phyloP scores from a whole-genome alignment of 1,140 invertebrate genomes.

The Listronotus oregonensis region DNA sequence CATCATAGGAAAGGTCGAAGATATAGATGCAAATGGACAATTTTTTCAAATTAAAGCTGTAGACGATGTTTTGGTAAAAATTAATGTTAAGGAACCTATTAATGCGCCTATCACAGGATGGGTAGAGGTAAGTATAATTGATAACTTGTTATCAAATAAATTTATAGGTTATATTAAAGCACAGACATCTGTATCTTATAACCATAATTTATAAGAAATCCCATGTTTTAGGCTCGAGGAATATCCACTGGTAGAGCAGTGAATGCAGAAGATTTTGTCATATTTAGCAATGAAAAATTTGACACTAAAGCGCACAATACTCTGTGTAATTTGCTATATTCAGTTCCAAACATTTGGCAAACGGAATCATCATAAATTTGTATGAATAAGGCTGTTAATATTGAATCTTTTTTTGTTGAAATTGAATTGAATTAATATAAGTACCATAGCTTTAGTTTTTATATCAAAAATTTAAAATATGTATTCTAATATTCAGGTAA shows the following conservation, averaged over 20 bases:
- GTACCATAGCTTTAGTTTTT: too few species aligned
- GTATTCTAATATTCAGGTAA: too few species aligned
- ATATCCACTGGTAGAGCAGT: conserved; percentile 22
- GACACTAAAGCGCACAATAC: conserved; percentile 25
- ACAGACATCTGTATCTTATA: neutral
- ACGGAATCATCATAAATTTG: neutral
- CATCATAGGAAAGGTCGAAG: conserved; percentile 22
- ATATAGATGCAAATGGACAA: conserved; percentile 3
- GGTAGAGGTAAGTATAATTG: conserved; percentile 27
- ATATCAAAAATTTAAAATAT: too few species aligned
- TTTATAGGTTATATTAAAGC: neutral
- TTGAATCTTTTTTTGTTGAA: too few species aligned
- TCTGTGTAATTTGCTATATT: conserved; percentile 27
- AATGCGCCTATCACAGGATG: conserved; percentile 14
- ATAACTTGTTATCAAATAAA: neutral
- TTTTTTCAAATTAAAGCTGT: conserved; percentile 25
- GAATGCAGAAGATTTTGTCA: conserved; percentile 25
- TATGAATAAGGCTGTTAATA: too few species aligned
- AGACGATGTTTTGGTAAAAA: conserved; percentile 22
- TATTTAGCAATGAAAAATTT: conserved; percentile 32
- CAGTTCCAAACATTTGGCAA: conserved; percentile 29
- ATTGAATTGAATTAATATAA: too few species aligned
- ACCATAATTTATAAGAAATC: too few species aligned
- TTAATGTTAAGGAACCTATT: conserved; percentile 24
- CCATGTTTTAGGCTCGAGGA: conserved; percentile 26